Evolutionary conservation across 2,797 vertebrate genomes (phyloP).

Genomic region (Crenuchus spilurus): DNA sequence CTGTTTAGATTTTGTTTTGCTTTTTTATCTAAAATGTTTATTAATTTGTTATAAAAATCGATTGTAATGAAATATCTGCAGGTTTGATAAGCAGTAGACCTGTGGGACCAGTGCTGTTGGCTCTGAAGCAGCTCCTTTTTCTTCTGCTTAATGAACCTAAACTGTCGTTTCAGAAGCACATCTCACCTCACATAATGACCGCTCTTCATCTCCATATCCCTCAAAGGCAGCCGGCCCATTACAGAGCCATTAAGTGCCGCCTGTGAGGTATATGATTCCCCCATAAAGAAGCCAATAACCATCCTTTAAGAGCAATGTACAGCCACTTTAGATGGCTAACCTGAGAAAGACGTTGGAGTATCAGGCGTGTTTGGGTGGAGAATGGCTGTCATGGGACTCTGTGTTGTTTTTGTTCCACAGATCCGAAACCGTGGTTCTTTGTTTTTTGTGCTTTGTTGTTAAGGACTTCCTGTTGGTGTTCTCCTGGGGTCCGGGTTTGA

Average conservation of each 20-base stretch:
- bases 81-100: too few species aligned
- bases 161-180: background rate
- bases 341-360: background rate
- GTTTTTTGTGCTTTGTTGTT: background rate
- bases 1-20: too few species aligned
- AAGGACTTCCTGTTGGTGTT: background rate
- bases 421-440: background rate
- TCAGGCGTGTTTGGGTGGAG: background rate
- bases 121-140: background rate
- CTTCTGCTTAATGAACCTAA: background rate
- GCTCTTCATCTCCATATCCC: slow-evolving; percentile 2
- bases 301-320: background rate
- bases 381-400: background rate
- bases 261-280: background rate
- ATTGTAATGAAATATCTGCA: too few species aligned
- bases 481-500: background rate
- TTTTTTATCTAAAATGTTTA: too few species aligned
- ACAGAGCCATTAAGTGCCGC: background rate
- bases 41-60: too few species aligned
- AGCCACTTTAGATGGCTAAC: background rate
- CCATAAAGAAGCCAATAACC: background rate
- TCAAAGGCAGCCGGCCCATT: background rate
- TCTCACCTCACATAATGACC: background rate
- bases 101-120: background rate
- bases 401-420: background rate